Base-by-base conservation (phyloP, 2,888 invertebrate genomes). In the Acanthosoma haemorrhoidale region DNA sequence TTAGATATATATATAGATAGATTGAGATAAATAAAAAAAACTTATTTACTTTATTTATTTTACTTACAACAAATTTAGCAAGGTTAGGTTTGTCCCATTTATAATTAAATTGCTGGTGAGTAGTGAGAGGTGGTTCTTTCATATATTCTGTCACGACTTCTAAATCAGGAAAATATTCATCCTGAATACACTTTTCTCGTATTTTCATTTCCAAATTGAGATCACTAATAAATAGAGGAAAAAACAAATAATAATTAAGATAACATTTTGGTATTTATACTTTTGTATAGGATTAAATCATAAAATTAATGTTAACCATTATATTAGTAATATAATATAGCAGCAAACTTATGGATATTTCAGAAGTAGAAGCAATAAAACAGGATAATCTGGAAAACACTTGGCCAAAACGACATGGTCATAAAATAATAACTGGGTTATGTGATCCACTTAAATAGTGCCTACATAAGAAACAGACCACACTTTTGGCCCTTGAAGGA, bases 101-200 rank as follows among this genome's bases (percentile, higher is more conserved):
- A 18, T 88, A 81, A 74, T 86, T 78, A 21, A 86, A 77, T 67
- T 82, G 80, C 2, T 86, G 83, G 13, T 84, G 78, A 29, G 82
- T 81, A n/a, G n/a, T n/a, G n/a, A n/a, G n/a, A n/a, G n/a, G n/a
- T 6, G 83, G 82, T 67, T 85, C 85, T 9, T 82, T 79, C 58
- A 89, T 80, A 80, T 88, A 92, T 80, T 92, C 92, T 63, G 87
- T 83, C 78, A 92, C 87, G 29, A 92, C 81, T 75, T 86, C 85
- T 75, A 89, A 86, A 74, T 87, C 86, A 4, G 92, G 92, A 79
- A 92, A 92, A 64, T 82, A 79, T 2, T 81, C 79, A 71, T 86
- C 83, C 1, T 82, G 77, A 31, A 92, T 77, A 0, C 91, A 89
- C 77, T 89, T 88, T 61, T 81, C 84, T 11, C 91, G 84, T 39